Base-by-base conservation (phyloP, 2,113 vertebrate genomes). In the Regulus satrapa region DNA sequence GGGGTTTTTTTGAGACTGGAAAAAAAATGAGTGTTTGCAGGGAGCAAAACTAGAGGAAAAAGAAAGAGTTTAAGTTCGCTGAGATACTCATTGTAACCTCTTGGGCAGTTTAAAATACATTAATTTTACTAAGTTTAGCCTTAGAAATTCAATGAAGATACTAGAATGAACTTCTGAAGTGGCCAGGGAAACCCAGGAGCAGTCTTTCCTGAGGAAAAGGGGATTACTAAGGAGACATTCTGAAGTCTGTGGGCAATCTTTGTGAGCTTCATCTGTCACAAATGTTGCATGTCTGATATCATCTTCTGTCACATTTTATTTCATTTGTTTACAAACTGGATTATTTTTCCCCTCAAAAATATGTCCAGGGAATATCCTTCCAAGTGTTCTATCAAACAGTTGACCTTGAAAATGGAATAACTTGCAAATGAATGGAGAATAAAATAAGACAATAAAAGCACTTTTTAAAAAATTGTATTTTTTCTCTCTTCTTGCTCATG, bases 221-320 rank as follows among this genome's bases (percentile, higher is more conserved):
- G 63, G 68, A 36, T 81, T 86, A 92, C 55, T 85, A 68, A 92
- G 80, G 61, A 91, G 84, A 75, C 34, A 1, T 87, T 92, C 69
- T 76, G 84, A 96, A 95, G 84, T 89, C 96, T 96, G 71, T 96
- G 90, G 92, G 93, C 85, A 94, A 92, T 93, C 94, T 74, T 93
- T 88, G 59, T 77, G 77, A 96, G 69, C 64, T 92, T 91, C 86
- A 89, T 95, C 94, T 96, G 94, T 96, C 96, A 97, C 72, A 86
- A 96, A 84, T 81, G 40, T 96, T 94, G 67, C 23, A 74, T 77
- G 69, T 95, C 95, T 96, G 79, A 91, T 81, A 94, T n/a, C 36
- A 73, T 94, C 51, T 90, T 92, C 95, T 97, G 95, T 96, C 94
- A 94, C 93, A 88, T 97, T 94, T 83, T 92, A 94, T 96, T 95